These are phyloP conservation scores for Rafetus swinhoei DNA, from an alignment of 2,113 vertebrate genomes.

Conservation along the genomic window DNA sequence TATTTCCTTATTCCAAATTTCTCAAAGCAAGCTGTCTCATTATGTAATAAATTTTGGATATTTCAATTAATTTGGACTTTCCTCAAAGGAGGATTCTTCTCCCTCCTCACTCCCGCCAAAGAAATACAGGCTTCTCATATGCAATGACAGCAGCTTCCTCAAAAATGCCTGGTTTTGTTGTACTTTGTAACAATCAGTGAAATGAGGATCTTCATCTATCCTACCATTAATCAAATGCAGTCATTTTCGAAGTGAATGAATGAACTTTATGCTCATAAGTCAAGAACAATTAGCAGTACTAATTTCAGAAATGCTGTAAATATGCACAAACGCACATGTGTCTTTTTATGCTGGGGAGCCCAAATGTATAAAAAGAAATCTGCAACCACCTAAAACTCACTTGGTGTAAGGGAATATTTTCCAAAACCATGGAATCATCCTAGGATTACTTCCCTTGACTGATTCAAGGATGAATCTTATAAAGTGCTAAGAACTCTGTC, in stretches of 20 bases:
- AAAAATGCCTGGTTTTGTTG: background rate
- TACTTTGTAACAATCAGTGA: background rate
- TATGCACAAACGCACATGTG: background rate
- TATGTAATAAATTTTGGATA: background rate
- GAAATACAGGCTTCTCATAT: background rate
- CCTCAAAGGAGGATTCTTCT: background rate
- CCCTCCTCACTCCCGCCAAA: background rate
- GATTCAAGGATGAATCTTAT: slow-evolving; percentile 1
- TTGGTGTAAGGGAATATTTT: background rate
- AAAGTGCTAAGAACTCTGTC: background rate
- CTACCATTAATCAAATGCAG: background rate
- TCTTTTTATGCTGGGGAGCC: background rate
- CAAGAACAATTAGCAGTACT: background rate
- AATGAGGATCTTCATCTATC: background rate
- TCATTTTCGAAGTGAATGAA: background rate
- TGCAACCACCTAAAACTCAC: background rate
- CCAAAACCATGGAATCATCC: slow-evolving; percentile 6
- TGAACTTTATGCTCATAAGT: background rate
- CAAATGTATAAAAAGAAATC: slow-evolving; percentile 41
- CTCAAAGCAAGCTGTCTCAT: background rate
- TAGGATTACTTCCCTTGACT: slow-evolving; percentile 55
- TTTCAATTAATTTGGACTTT: background rate
- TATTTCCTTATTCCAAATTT: background rate
- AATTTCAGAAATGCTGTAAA: background rate
- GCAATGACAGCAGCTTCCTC: background rate